Base-by-base conservation (phyloP, 2,113 vertebrate species). In the Cairina moschata region DNA sequence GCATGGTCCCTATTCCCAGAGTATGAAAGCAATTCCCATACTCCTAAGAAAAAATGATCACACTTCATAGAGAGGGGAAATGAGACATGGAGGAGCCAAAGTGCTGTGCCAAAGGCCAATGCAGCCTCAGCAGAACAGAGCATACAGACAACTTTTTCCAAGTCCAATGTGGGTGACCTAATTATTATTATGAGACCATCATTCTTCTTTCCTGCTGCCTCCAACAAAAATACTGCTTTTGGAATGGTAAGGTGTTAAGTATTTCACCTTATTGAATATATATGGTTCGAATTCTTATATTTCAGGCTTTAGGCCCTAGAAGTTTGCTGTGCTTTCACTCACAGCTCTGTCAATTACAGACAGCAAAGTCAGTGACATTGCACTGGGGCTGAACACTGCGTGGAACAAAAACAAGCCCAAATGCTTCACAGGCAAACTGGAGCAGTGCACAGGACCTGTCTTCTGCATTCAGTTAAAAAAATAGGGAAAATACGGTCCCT, bases 151-250 rank as follows among this genome's bases (percentile, higher is more conserved):
- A 3, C 9, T 11, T n/a, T 86, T 91, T 92, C 77, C 80, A 92
- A 75, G 50, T 56, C 88, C 91, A 81, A 1, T 0, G 2, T 80
- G 68, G 48, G 66, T 78, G 91, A 93, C n/a, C 73, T 52, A 34
- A 60, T 58, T 62, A 68, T 34, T 38, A 72, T 72, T 72, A 54
- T 22, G 34, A 82, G 26, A 71, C 4, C 23, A 75, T 81, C 34
- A 46, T 60, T 91, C 31, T 72, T 72, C 63, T 81, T 69, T 75
- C 48, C 32, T 75, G 13, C 42, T 56, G n/a, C 28, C 31, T 95
- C 71, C 62, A 91, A 85, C 13, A 90, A 62, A 85, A 95, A 90
- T 56, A 17, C 52, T 81, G 22, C 3, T 38, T 93, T 88, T 93
- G 76, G 80, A 93, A 72, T 7, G 17, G 52, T 78, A 78, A 74